A percentile compares a stretch with the other conserved stretches of the same genome.
phyloP scores from a whole-genome alignment of 2,113 vertebrate species.

The Cardinalis cardinalis region DNA sequence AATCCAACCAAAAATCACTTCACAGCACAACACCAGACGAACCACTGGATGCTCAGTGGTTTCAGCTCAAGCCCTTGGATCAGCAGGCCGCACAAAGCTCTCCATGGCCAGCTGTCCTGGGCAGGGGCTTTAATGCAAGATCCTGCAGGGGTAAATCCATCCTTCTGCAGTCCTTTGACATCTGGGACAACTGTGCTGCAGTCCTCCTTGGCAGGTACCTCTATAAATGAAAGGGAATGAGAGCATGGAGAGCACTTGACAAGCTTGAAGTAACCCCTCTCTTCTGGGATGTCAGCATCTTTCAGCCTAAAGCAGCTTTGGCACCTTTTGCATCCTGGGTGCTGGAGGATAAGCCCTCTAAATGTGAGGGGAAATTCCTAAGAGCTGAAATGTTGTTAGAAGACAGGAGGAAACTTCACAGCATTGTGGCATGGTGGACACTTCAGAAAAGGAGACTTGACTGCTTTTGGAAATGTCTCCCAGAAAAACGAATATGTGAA shows the following conservation, averaged over 20 bases:
- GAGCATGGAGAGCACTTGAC: not conserved
- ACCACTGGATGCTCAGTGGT: not conserved
- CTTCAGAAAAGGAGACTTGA: not conserved
- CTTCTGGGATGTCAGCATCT: not conserved
- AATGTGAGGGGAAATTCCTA: not conserved
- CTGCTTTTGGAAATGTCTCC: not conserved
- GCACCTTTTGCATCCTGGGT: not conserved
- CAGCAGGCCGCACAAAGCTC: not conserved
- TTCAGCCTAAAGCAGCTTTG: not conserved
- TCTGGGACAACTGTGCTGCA: accelerated
- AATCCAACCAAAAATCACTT: not conserved
- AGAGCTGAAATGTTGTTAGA: not conserved
- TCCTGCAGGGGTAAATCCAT: not conserved
- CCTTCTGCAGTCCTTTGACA: not conserved
- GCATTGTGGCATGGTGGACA: accelerated
- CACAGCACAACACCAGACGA: not conserved
- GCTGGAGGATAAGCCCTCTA: not conserved
- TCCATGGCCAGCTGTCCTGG: not conserved
- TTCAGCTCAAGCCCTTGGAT: not conserved
- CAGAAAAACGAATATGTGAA: not conserved
- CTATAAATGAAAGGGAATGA: not conserved
- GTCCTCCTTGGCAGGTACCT: not conserved
- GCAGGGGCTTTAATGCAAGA: not conserved
- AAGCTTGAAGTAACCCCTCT: not conserved
- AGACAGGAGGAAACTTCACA: not conserved